Base-by-base conservation (phyloP, 2,888 invertebrate genomes). In the Odontocerum albicorne region DNA sequence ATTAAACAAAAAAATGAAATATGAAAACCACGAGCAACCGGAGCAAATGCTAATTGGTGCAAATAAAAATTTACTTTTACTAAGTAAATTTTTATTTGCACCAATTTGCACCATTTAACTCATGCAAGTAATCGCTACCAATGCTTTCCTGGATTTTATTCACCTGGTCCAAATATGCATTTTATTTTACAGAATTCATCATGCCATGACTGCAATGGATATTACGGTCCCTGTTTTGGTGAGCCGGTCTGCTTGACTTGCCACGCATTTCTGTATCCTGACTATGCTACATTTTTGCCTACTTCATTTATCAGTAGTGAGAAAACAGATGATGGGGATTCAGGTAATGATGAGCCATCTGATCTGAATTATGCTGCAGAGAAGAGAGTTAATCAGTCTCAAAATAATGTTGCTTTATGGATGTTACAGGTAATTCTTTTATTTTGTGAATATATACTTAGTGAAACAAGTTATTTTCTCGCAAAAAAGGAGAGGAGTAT, bases 241-340 rank as follows among this genome's bases (percentile, higher is more conserved):
- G 92, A 95, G 68, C 94, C 94, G 7, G 87, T 94, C 0, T 96
- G 96, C 71, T 85, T 88, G 12, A 92, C 93, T 0, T 96, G 96
- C 66, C 96, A 96, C 69, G 83, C 92, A 36, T 96, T 96, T 72
- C 74, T 96, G n/a, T 95, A 90, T 67, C 92, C 93, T 1, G 87
- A 90, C 66, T 86, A 88, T 61, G 77, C 83, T 6, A 78, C 79
- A 7, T 71, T 77, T 62, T 67, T 78, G 39, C 81, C 80, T 17
- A 72, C 70, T 51, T 75, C 77, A 2, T 75, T 72, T 62, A 75
- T 74, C 65, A 72, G 67, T 57, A 80, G 77, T 62, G 81, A 82
- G 60, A 79, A 82, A 57, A 88, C 89, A 3, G 94, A 94, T 65
- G 93, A 92, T 64, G 91, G 91, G 62, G 95, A 96, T 70, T 95